Percentiles rank a stretch among this genome's conserved stretches.
phyloP scores from a whole-genome alignment of 2,113 vertebrate species.

The Eonycteris spelaea region DNA sequence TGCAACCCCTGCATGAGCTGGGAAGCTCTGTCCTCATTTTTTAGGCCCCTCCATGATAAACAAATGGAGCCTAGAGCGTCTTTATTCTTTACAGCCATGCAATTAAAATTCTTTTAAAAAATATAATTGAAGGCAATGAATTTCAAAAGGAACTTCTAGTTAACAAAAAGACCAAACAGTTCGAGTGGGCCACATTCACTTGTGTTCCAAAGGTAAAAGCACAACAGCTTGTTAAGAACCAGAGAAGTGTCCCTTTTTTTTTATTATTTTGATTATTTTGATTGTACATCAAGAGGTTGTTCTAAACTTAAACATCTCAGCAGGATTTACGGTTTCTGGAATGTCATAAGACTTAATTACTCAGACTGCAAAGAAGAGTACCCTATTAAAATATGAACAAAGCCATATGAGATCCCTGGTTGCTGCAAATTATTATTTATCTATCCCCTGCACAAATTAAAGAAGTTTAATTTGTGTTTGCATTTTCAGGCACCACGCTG shows the following conservation, averaged over 20 bases:
- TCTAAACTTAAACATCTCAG: slow-evolving; percentile 84
- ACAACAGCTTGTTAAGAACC: slow-evolving; percentile 81
- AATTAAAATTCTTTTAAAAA: slow-evolving; percentile 88
- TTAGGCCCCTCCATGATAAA: slow-evolving; percentile 86
- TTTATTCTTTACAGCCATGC: slow-evolving; percentile 87
- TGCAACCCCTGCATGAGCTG: slow-evolving; percentile 90
- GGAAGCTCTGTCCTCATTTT: slow-evolving; percentile 89
- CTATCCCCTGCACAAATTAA: slow-evolving; percentile 71
- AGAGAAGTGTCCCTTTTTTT: slow-evolving; percentile 60
- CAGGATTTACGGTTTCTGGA: slow-evolving; percentile 81
- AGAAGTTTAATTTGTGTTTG: slow-evolving; percentile 74
- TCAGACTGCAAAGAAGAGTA: slow-evolving; percentile 68
- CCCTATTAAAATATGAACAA: slow-evolving; percentile 82
- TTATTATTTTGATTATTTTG: slow-evolving; percentile 72
- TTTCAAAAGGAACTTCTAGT: slow-evolving; percentile 83
- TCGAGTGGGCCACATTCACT: slow-evolving; percentile 75
- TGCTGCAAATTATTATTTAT: slow-evolving; percentile 80
- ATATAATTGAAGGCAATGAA: slow-evolving; percentile 85
- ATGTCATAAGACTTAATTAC: slow-evolving; percentile 85
- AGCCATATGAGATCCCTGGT: slow-evolving; percentile 61
- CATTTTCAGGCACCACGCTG: slow-evolving; percentile 48
- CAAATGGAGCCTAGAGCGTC: slow-evolving; percentile 87
- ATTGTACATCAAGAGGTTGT: slow-evolving; percentile 82
- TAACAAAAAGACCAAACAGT: slow-evolving; percentile 78
- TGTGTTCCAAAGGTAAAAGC: slow-evolving; percentile 80